Conservation (phyloP, 1,140 invertebrate species). For the Bombus polaris region DNA sequence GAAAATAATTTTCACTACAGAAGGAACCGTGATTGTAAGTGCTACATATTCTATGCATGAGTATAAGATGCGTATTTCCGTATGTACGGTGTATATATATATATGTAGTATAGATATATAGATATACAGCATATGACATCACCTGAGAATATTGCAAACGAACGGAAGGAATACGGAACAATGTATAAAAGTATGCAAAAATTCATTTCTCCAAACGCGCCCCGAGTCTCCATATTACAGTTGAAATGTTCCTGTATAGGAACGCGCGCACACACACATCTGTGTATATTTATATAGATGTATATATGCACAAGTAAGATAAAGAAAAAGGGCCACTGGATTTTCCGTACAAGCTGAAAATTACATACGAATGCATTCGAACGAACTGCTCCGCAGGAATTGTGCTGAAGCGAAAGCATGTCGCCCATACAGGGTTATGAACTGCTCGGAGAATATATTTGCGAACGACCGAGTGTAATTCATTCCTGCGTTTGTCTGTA, state of each 20-base stretch:
- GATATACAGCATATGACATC: not conserved
- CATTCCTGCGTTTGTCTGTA: constrained; percentile 51
- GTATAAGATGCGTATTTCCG: not conserved
- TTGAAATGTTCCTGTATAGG: constrained; percentile 44
- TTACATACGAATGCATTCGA: constrained; percentile 63
- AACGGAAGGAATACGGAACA: constrained; percentile 2
- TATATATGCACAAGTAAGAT: not conserved
- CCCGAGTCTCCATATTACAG: constrained; percentile 53
- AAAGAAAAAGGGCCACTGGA: constrained; percentile 61
- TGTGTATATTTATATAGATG: too few species aligned
- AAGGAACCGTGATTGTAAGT: too few species aligned
- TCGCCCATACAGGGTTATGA: constrained; percentile 25
- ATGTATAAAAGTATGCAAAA: constrained; percentile 34
- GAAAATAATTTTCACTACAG: not conserved
- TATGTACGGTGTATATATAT: too few species aligned
- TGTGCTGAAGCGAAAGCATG: constrained; percentile 52
- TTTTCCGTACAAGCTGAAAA: constrained; percentile 60
- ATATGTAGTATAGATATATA: too few species aligned
- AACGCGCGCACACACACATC: too few species aligned
- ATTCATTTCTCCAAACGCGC: constrained; percentile 37
- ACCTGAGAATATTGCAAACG: constrained; percentile 34
- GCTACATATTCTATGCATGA: not conserved
- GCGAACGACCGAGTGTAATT: constrained; percentile 59
- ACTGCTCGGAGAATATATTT: constrained; percentile 56
- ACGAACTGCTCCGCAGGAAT: constrained; percentile 45